Evolutionary conservation across 1,140 invertebrate genomes (phyloP).

Genomic region (Caenorhabditis remanei): DNA sequence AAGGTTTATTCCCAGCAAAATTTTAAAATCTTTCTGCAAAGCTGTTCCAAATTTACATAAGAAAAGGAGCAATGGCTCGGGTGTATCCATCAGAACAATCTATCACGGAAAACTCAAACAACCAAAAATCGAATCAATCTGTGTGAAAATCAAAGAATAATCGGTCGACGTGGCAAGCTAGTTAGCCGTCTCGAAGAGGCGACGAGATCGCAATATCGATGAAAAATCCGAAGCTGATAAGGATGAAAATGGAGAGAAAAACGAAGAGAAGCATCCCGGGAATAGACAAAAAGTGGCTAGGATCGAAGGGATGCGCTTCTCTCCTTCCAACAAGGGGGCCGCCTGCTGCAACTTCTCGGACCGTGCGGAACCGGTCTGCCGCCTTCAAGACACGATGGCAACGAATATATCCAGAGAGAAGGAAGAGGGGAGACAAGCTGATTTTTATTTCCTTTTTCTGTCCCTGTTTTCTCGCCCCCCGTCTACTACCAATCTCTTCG

Average conservation of each 20-base stretch:
- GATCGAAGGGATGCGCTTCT: background rate
- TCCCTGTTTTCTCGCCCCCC: background rate
- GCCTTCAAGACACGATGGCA: slow-evolving; percentile 53
- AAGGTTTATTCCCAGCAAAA: too few species aligned
- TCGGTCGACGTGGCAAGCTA: slow-evolving; percentile 36
- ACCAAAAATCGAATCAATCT: background rate
- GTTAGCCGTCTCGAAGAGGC: background rate
- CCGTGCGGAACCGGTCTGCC: slow-evolving; percentile 34
- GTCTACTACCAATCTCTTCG: background rate
- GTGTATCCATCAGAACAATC: background rate
- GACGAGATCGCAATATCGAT: slow-evolving; percentile 28
- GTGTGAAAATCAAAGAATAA: slow-evolving; percentile 48
- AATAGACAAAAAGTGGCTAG: slow-evolving; percentile 35
- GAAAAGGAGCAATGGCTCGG: background rate
- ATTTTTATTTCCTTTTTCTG: slow-evolving; percentile 37
- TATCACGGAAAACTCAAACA: background rate
- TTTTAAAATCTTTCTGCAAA: too few species aligned
- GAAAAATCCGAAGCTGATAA: slow-evolving; percentile 27
- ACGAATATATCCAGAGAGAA: slow-evolving; percentile 4
- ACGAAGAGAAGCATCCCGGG: background rate
- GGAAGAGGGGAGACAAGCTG: slow-evolving; percentile 10
- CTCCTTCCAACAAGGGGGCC: background rate
- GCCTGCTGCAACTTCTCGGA: slow-evolving; percentile 33
- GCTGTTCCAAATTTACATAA: too few species aligned
- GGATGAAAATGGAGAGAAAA: slow-evolving; percentile 3